phyloP scores from a whole-genome alignment of 2,113 vertebrate genomes.

The Spermophilus dauricus region DNA sequence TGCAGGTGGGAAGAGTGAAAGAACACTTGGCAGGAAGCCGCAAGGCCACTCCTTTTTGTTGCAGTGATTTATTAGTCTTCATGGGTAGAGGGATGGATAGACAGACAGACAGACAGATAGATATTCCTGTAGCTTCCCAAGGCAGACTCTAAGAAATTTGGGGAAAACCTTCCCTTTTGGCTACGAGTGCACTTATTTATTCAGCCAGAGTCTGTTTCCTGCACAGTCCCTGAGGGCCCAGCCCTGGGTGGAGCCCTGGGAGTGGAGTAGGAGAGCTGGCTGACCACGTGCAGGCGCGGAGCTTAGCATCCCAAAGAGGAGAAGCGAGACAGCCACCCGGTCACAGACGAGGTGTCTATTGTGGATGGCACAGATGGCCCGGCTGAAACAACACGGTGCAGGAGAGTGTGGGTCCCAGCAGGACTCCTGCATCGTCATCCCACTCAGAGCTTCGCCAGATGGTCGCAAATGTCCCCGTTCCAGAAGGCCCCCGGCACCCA shows the following conservation, averaged over 20 bases:
- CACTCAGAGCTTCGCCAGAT: background rate
- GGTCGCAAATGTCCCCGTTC: background rate
- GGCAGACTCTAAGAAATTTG: background rate
- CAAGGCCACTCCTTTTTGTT: background rate
- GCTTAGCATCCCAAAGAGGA: rapidly evolving
- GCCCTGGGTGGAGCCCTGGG: background rate
- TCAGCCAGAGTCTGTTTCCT: background rate
- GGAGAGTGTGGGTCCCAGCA: background rate
- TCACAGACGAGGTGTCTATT: background rate
- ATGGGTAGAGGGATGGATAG: background rate
- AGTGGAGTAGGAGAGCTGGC: rapidly evolving
- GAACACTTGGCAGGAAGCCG: background rate
- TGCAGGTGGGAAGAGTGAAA: background rate
- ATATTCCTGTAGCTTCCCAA: background rate
- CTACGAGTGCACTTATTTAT: background rate
- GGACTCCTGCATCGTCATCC: background rate
- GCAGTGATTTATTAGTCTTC: background rate
- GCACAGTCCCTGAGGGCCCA: background rate
- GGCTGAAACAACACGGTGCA: too few relatives aligned
- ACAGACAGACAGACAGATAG: background rate
- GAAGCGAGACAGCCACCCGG: background rate
- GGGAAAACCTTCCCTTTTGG: background rate
- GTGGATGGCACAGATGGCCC: rapidly evolving
- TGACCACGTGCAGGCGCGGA: background rate
- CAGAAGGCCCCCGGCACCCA: background rate